Conservation (phyloP, 37 sponge, comb jelly and placozoan species). For the Geodia barretti region DNA sequence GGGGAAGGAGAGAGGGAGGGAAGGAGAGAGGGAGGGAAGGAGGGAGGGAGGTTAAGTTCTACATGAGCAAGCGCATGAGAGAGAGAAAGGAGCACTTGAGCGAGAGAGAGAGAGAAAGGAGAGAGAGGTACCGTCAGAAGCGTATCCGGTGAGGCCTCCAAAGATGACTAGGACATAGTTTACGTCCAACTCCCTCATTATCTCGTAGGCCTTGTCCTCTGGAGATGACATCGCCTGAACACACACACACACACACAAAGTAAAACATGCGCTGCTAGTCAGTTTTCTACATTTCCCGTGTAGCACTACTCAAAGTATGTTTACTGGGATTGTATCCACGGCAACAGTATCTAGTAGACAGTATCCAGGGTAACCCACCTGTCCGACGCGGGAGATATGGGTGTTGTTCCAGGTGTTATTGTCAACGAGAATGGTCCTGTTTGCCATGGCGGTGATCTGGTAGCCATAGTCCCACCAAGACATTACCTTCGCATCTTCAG, state of each 20-base stretch:
- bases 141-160: constrained; percentile 98
- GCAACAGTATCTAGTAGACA: not conserved
- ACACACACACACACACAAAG: not conserved
- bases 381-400: constrained; percentile 99
- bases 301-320: not conserved
- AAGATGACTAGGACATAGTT: constrained; percentile 97
- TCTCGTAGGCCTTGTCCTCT: constrained; percentile 95
- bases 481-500: constrained; percentile 98
- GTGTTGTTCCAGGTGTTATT: constrained; percentile 99
- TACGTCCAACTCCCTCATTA: constrained; percentile 98
- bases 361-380: constrained; percentile 25
- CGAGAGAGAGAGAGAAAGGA: not conserved
- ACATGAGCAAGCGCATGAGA: no score
- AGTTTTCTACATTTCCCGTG: not conserved
- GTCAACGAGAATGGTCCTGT: constrained; percentile 98
- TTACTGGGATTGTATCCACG: not conserved
- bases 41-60: not conserved
- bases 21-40: not conserved
- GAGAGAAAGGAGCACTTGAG: not conserved
- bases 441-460: constrained; percentile 99
- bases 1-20: not conserved
- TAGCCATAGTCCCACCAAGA: constrained; percentile 99
- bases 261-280: not conserved
- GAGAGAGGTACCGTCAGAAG: constrained; percentile 83
- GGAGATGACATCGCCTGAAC: constrained; percentile 96